Evolutionary conservation across 1,140 invertebrate genomes (phyloP), one percentile per base, ranked within the genome.

Genomic region (Coboldia fuscipes): DNA sequence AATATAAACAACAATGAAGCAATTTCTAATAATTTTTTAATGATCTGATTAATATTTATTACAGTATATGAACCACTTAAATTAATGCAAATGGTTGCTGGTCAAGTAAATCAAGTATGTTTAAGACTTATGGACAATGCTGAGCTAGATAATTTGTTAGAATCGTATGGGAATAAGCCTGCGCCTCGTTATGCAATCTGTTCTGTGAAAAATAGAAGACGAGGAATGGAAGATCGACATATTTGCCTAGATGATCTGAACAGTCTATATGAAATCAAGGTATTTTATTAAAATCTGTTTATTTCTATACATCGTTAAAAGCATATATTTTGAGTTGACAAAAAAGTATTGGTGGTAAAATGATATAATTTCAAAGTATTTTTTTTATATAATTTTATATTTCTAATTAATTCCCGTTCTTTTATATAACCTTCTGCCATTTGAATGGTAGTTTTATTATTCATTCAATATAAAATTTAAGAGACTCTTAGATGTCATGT

Each of bases 181-280:
- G 26, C 34, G 0, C 24, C 34, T 7, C 17, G 20, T 18, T 15
- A 26, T 14, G n/a, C 27, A 9, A 19, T 28, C 8, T 18, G 22
- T 20, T 16, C 24, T 1, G 22, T 35, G 4, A 35, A 35, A 29
- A 35, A 35, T 29, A n/a, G 16, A 29, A 6, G 34, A 14, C 22
- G 34, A 29, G n/a, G 16, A 27, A 35, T 35, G 34, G 34, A 35
- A 21, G 34, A 35, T 35, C 26, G 26, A 2, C 34, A 35, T 20
- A 17, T 35, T 6, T 21, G 28, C 12, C n/a, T 35, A 19, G 34
- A 35, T 5, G 34, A 35, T 21, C 29, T 35, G 19, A 35, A 35
- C 22, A n/a, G 13, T 13, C 17, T 20, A 14, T 35, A 29, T 21
- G 17, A 23, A 9, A 35, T 21, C 21, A 17, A 35, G 34, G 34